Evolutionary conservation across 1,140 invertebrate genomes (phyloP).

Genomic region (Trypoxylus dichotomus): DNA sequence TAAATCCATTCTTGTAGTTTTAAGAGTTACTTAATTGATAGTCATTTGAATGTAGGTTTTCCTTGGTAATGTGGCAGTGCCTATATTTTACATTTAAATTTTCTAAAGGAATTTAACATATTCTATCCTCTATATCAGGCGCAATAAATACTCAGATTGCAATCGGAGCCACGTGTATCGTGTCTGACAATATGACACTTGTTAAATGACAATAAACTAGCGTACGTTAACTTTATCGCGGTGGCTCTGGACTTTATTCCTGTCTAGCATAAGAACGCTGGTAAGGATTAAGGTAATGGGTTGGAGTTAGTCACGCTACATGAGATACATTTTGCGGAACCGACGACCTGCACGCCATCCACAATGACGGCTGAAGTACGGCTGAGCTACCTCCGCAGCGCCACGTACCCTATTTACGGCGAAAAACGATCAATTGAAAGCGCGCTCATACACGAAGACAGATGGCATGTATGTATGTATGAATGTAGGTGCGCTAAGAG

Average conservation of each 20-base stretch:
- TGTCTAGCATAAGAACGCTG: conserved; percentile 18
- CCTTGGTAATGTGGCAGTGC: no score
- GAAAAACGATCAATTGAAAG: conserved; percentile 6
- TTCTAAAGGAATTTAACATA: background rate
- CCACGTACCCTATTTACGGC: background rate
- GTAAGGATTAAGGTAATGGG: conserved; percentile 19
- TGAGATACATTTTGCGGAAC: conserved; percentile 15
- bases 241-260: conserved; percentile 12
- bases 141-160: conserved; percentile 9
- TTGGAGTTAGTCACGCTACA: conserved; percentile 21
- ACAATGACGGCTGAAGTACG: background rate
- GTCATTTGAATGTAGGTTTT: no score
- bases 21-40: no score
- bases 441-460: background rate
- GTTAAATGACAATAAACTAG: conserved; percentile 16
- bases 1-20: no score
- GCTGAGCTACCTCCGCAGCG: background rate
- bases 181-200: conserved; percentile 22
- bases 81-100: background rate
- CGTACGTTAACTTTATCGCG: conserved; percentile 21
- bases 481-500: background rate
- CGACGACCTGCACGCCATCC: background rate
- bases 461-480: background rate
- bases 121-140: background rate
- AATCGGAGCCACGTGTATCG: conserved; percentile 9